Evolutionary conservation across 2,888 invertebrate species (phyloP), one percentile per base, ranked within the genome.

Genomic region (Protula sp.): DNA sequence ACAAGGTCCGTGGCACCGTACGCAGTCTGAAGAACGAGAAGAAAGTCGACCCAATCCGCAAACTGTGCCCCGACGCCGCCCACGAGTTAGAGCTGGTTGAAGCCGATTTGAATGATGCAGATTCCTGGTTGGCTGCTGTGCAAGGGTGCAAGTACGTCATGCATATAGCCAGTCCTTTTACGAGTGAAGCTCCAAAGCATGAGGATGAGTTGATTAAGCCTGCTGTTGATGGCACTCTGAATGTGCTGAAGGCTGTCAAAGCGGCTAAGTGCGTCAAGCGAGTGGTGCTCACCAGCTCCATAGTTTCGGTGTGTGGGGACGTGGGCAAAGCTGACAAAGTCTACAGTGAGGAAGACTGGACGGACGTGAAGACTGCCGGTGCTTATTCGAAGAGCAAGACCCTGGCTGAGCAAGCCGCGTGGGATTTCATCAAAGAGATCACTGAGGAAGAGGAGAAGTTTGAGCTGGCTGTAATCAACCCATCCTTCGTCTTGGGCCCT

Each of bases 371-470:
- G 3, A 60, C 68, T 14, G 72, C 68, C 29, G 66, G 78, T 4
- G 70, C 78, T 22, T 82, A 82, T 61, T 72, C 74, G 27, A 81
- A 80, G 67, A 82, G 82, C 62, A 84, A 85, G 69, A 81, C 82
- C 14, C 68, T 82, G 58, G 84, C 84, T 1, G 85, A 85, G 68
- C 81, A 81, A 65, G 82, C 83, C 22, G 85, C 85, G 0, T 85
- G 84, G 85, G 81, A 84, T 58, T 85, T 82, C 68, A 75, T 84
- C 4, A n/a, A n/a, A n/a, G n/a, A n/a, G n/a, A n/a, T n/a, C n/a
- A n/a, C n/a, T n/a, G n/a, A n/a, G n/a, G 82, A 80, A 74, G 65
- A 58, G 48, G 75, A 78, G 60, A 79, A 79, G 62, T 82, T 85
- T 64, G 82, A 83, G 63, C 68, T 85, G 65, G 79, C 82, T 3